Evolutionary conservation across 2,888 invertebrate genomes (phyloP), one percentile per base, ranked within the genome.

Genomic region (Drosophila fungiperda): DNA sequence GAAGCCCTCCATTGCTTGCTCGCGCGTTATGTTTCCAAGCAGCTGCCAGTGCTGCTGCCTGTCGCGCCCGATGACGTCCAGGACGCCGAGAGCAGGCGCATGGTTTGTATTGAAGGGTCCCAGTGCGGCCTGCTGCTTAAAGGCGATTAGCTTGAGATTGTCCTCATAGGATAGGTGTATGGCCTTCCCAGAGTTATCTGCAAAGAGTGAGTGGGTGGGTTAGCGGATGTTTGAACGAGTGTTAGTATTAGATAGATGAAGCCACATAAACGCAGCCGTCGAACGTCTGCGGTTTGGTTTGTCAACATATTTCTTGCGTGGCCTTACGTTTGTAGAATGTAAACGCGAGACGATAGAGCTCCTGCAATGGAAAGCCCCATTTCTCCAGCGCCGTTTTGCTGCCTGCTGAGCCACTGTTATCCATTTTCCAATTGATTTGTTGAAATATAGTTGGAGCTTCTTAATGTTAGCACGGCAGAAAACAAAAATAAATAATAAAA

Each of bases 101-200:
- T 95, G 95, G 59, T 95, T 96, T 1, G 96, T 93, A 78, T 96
- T 95, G 88, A 96, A 95, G 58, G 97, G 96, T 0, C 99, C 99
- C 93, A 98, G 96, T 15, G 95, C 95, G 11, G 97, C 97, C 94
- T 99, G 99, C 91, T 98, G 98, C 12, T 97, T 97, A 90, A 97
- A 97, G 2, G 99, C 99, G 23, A 99, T 97, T 75, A 99, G 94
- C 91, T 97, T 97, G 63, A 99, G 93, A 91, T 98, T 97, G 91
- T 99, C 98, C 93, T 98, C 97, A 93, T 99, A 99, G 53, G 98
- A 97, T 72, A 99, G 94, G 91, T 98, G 98, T 55, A 99, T 95
- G 3, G 98, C 99, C 94, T 99, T 99, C n/a, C 99, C 99, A 94
- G 98, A 97, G 94, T 99, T 99, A 93, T 99, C 99, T 99, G 68